Evolutionary conservation across 2,797 vertebrate genomes (phyloP).

Genomic region (Tympanoctomys barrerae): DNA sequence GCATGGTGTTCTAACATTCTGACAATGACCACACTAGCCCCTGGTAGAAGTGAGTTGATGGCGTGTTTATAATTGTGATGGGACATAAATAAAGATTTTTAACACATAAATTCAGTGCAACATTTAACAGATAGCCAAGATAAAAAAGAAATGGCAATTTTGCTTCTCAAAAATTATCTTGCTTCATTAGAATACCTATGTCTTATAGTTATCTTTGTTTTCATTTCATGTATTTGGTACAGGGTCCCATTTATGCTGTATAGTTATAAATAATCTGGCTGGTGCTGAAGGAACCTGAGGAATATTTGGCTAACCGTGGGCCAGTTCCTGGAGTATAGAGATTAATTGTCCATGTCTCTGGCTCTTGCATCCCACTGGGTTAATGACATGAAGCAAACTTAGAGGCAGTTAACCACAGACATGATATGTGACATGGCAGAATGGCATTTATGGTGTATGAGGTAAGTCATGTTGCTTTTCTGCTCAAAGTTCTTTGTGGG

Average conservation of each 20-base stretch:
- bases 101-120: neutral
- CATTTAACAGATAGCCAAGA: neutral
- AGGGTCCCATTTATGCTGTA: no score
- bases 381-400: neutral
- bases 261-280: neutral
- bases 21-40: accelerated
- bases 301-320: neutral
- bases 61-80: neutral
- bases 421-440: neutral
- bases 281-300: neutral
- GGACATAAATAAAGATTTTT: neutral
- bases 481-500: neutral
- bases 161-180: slow-evolving; percentile 17
- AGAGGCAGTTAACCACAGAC: neutral
- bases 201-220: no score
- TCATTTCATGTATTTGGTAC: no score
- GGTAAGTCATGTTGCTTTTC: neutral
- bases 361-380: neutral
- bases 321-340: neutral
- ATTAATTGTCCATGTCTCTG: neutral
- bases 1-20: neutral
- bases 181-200: neutral
- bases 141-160: slow-evolving; percentile 13
- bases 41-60: neutral
- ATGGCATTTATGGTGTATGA: neutral